Base-by-base conservation (phyloP, 1,140 invertebrate species). In the Oncopeltus fasciatus region DNA sequence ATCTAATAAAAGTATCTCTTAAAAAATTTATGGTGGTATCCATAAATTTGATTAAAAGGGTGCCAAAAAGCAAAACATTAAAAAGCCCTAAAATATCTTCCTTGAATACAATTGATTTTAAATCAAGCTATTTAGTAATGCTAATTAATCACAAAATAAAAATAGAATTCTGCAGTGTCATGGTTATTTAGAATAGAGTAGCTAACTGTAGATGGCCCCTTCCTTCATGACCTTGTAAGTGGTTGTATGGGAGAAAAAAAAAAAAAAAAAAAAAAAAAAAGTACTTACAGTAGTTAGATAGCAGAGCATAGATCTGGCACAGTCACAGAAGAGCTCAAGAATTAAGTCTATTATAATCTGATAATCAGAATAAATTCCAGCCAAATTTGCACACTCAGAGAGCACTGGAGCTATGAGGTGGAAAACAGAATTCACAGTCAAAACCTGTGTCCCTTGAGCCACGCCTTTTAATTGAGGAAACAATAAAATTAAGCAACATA, bases 361-460 rank as follows among this genome's bases (percentile, higher is more conserved):
- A 74, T 89, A 91, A 75, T 90, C 90, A 73, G 88, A 86, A 70
- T 89, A 92, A 2, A 86, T 69, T 59, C 78, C 82, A 24, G 91
- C 69, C 26, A 91, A 74, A 29, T 78, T 77, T 1, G 85, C 80
- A 66, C 85, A 73, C 69, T 87, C 82, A 16, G 76, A 74, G 59
- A 90, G 68, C 18, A 88, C 74, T 0, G 81, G 81, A 43, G 77
- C 75, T 1, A 87, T 70, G 69, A 84, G 81, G 62, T 78, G 73
- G 70, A 85, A 87, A 8, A 89, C 72, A 18, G 78, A 72, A 59
- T 81, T 72, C 38, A 81, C 77, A 43, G 81, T 81, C 11, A 77
- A 70, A 27, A 80, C 76, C 68, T 81, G 70, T 51, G 77, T 72
- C 44, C 83, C 80, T 74, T 79, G 75, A 11, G 78, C 78, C n/a